These are phyloP conservation scores for Phalacrocorax aristotelis DNA, from an alignment of 2,113 vertebrate genomes.

Conservation along the genomic window DNA sequence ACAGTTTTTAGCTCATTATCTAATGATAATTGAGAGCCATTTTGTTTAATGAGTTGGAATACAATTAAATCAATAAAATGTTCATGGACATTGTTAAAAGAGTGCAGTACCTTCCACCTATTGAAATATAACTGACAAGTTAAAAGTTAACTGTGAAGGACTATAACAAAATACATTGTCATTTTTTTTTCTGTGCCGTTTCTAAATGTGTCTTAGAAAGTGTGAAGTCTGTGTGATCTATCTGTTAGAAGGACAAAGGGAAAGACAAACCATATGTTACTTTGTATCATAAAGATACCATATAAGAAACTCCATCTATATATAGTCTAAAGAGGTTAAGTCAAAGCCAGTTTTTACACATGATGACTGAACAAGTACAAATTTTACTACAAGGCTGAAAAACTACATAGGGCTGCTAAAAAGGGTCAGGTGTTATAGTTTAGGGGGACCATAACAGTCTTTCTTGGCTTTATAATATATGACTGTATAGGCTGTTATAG, in stretches of 20 bases:
- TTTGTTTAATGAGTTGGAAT: constrained; percentile 38
- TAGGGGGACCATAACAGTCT: background rate
- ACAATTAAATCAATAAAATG: constrained; percentile 29
- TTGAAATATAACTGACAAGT: background rate
- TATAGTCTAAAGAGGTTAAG: background rate
- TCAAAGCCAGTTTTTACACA: background rate
- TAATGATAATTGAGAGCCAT: constrained; percentile 1
- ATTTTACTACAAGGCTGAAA: background rate
- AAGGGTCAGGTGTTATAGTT: background rate
- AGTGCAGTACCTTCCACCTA: background rate
- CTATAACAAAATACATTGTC: background rate
- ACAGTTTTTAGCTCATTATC: constrained; percentile 17
- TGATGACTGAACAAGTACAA: background rate
- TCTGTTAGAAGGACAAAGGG: background rate
- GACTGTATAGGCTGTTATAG: background rate
- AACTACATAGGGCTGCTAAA: background rate
- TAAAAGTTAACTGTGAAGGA: background rate
- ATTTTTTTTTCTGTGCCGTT: background rate
- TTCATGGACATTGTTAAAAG: constrained; percentile 2
- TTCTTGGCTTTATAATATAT: background rate
- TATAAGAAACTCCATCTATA: background rate
- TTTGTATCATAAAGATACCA: background rate
- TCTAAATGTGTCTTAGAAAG: background rate
- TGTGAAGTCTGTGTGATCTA: background rate
- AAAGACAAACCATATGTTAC: background rate